phyloP scores from a whole-genome alignment of 2,888 invertebrate genomes.

The Argyra leucocephala region DNA sequence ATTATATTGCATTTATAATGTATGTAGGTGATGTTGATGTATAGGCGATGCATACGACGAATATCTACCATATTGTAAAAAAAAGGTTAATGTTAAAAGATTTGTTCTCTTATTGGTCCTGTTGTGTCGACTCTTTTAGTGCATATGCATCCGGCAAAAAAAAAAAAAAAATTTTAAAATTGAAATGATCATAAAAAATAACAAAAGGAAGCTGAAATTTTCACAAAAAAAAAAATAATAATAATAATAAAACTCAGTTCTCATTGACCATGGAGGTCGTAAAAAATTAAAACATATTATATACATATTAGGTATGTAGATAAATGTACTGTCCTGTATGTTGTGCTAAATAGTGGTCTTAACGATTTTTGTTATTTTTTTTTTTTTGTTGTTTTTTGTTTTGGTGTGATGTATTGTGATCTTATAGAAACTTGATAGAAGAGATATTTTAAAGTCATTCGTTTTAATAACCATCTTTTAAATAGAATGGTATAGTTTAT shows the following conservation, averaged over 20 bases:
- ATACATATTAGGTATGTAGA: no score
- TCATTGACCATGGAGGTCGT: constrained; percentile 3
- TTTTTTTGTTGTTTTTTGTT: background rate
- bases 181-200: background rate
- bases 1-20: no score
- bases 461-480: background rate
- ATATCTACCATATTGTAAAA: no score
- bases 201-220: background rate
- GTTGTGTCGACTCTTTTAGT: background rate
- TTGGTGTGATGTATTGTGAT: no score
- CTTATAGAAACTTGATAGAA: background rate
- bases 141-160: background rate
- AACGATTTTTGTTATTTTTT: background rate
- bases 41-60: no score
- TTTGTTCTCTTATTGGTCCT: background rate
- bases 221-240: no score
- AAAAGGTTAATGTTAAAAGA: background rate
- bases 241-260: background rate
- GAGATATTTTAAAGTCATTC: background rate
- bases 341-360: background rate
- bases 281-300: no score
- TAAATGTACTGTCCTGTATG: no score
- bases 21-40: no score
- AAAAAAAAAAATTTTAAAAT: background rate
- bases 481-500: background rate